phyloP scores from a whole-genome alignment of 2,797 vertebrate genomes.

The Galagoides demidoff region DNA sequence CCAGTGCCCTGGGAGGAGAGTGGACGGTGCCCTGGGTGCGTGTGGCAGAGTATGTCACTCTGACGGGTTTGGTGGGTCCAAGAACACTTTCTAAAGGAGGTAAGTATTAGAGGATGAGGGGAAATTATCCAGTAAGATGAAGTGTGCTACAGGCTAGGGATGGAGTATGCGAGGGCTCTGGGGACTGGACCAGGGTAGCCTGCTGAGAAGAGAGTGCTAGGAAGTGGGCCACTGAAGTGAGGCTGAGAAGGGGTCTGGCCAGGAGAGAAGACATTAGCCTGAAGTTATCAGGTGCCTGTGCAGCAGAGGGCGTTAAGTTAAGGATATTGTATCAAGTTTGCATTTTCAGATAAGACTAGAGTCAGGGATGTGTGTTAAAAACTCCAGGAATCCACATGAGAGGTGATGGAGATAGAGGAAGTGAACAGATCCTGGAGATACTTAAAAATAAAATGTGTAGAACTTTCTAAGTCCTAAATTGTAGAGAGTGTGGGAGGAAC shows the following conservation, averaged over 20 bases:
- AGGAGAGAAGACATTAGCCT: not conserved
- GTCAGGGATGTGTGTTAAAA: not conserved
- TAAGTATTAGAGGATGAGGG: not conserved
- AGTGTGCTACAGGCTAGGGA: not conserved
- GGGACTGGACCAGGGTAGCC: not conserved
- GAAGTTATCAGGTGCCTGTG: not conserved
- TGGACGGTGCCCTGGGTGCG: not conserved
- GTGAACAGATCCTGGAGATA: not conserved
- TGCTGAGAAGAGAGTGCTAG: not conserved
- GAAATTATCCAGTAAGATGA: not conserved
- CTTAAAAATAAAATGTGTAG: not conserved
- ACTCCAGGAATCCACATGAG: not conserved
- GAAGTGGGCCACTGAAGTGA: not conserved
- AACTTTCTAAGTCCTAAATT: not conserved
- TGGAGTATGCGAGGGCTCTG: not conserved
- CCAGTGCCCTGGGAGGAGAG: not conserved
- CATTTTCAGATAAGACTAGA: not conserved
- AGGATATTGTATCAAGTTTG: not conserved
- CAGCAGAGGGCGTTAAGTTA: not conserved
- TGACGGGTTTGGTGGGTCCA: not conserved
- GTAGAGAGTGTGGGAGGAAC: not conserved
- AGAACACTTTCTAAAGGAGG: not conserved
- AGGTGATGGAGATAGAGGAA: not conserved
- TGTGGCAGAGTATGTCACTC: not conserved
- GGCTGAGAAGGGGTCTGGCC: not conserved